Conservation (phyloP, 1,140 invertebrate species). For the Panonychus citri region DNA sequence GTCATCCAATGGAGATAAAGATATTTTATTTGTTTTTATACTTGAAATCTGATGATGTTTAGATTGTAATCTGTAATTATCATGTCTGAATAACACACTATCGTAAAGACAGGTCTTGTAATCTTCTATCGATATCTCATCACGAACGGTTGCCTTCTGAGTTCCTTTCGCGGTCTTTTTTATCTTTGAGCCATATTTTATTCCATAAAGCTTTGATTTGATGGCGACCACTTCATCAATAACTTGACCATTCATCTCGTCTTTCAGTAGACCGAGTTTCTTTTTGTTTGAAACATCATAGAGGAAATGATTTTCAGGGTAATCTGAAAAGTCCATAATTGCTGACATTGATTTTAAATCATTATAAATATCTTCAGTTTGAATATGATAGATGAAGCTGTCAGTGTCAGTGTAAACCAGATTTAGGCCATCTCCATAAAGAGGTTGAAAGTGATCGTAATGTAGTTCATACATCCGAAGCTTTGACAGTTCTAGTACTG, state of each 20-base stretch:
- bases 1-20: background rate
- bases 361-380: constrained; percentile 11
- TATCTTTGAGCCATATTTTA: constrained; percentile 7
- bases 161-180: background rate
- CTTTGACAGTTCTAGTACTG: constrained; percentile 17
- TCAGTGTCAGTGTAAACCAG: constrained; percentile 13
- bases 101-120: background rate
- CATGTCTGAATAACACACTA: background rate
- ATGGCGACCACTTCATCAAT: constrained; percentile 22
- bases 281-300: constrained; percentile 24
- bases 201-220: constrained; percentile 18
- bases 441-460: constrained; percentile 17
- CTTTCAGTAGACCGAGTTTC: constrained; percentile 27
- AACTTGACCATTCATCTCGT: constrained; percentile 23
- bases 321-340: constrained; percentile 12
- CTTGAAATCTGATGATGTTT: background rate
- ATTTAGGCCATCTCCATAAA: constrained; percentile 3
- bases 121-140: background rate
- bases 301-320: constrained; percentile 11
- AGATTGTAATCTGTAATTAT: background rate
- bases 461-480: constrained; percentile 18
- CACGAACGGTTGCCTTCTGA: background rate
- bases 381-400: constrained; percentile 9
- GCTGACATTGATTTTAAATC: constrained; percentile 11
- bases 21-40: background rate